Percentiles rank a stretch among this genome's conserved stretches.
Conservation (phyloP, 2,797 vertebrate species). For the Anabas testudineus region DNA sequence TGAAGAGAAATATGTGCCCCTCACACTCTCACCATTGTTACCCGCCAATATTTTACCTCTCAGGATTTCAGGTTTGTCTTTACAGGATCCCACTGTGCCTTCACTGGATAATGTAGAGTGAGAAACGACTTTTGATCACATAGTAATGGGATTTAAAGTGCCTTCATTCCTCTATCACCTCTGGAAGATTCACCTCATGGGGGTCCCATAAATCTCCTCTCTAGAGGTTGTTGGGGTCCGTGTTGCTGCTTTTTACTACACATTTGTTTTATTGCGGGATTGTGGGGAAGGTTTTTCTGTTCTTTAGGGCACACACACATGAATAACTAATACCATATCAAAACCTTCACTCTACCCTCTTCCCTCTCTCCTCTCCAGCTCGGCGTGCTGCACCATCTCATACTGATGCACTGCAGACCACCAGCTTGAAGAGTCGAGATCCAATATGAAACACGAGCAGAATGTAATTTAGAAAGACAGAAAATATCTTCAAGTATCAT, state of each 20-base stretch:
- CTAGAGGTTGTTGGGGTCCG: conserved; percentile 45
- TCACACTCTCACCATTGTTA: conserved; percentile 75
- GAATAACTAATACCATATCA: conserved; percentile 58
- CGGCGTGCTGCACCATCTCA: conserved; percentile 26
- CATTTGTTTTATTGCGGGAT: conserved; percentile 43
- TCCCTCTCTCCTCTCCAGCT: conserved; percentile 29
- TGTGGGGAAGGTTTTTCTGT: conserved; percentile 16
- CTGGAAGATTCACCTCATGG: conserved; percentile 59
- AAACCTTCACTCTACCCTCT: conserved; percentile 35
- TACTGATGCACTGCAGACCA: conserved; percentile 54
- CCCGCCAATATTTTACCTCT: conserved; percentile 57
- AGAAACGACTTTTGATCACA: conserved; percentile 75
- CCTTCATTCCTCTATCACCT: conserved; percentile 62
- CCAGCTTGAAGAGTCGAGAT: conserved; percentile 45
- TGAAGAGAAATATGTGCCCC: conserved; percentile 82
- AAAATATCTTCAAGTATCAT: conserved; percentile 54
- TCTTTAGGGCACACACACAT: conserved; percentile 47
- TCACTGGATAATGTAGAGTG: conserved; percentile 53
- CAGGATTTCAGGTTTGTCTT: conserved; percentile 54
- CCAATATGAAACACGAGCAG: conserved; percentile 37
- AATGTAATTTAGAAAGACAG: conserved; percentile 61
- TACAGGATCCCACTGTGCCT: conserved; percentile 41
- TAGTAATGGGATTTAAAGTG: conserved; percentile 74
- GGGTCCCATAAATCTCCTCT: conserved; percentile 65
- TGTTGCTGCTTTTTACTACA: conserved; percentile 33